Percentiles rank a stretch among this genome's conserved stretches.
phyloP scores from a whole-genome alignment of 1,140 invertebrate genomes.

The Epicauta chinensis region DNA sequence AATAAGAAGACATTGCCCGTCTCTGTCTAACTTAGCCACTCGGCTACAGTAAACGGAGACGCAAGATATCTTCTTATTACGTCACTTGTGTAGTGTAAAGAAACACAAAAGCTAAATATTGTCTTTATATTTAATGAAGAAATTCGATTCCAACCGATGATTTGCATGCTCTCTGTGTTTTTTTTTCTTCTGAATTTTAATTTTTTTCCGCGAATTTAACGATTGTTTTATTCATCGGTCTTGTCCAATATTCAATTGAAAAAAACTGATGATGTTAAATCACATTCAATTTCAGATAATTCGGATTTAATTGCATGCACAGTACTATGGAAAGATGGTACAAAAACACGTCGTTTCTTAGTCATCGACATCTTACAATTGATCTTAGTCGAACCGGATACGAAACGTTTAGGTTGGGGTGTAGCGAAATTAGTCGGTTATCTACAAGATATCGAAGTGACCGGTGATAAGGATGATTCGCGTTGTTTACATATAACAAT shows the following conservation, averaged over 20 bases:
- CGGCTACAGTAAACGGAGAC: too few relatives aligned
- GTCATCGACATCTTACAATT: slow-evolving; percentile 93
- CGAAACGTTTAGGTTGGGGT: slow-evolving; percentile 89
- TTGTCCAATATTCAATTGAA: slow-evolving; percentile 4
- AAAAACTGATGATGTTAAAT: slow-evolving; percentile 27
- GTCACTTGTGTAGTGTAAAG: too few relatives aligned
- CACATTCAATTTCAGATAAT: slow-evolving; percentile 66
- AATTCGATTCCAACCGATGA: too few relatives aligned
- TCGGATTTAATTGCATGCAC: slow-evolving; percentile 96
- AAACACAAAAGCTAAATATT: too few relatives aligned
- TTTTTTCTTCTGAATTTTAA: slow-evolving; percentile 7
- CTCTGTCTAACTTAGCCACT: too few relatives aligned
- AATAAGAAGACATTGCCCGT: too few relatives aligned
- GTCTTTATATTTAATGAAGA: too few relatives aligned
- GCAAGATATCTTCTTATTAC: too few relatives aligned
- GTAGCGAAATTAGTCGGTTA: slow-evolving; percentile 91
- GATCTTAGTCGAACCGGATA: slow-evolving; percentile 94
- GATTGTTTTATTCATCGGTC: slow-evolving; percentile 28
- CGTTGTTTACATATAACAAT: slow-evolving; percentile 93
- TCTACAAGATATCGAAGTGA: slow-evolving; percentile 74
- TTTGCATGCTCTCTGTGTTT: too few relatives aligned
- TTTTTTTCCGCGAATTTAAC: slow-evolving; percentile 4
- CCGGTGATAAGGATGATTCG: slow-evolving; percentile 93
- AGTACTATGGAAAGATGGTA: slow-evolving; percentile 83
- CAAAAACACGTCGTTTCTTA: slow-evolving; percentile 84